Base-by-base conservation (phyloP, 2,113 vertebrate species). In the Fregata magnificens region DNA sequence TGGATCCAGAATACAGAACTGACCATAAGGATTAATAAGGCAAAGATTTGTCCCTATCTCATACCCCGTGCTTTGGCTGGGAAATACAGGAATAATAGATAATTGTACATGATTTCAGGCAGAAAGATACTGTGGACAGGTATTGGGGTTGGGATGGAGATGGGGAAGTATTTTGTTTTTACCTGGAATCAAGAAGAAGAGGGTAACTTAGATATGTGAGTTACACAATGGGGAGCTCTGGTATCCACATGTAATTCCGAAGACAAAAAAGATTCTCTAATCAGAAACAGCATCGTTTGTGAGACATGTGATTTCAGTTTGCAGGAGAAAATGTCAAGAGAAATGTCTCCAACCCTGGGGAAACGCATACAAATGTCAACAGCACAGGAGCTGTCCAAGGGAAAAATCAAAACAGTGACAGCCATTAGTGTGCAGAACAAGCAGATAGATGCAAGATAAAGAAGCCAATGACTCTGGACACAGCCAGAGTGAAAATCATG, bases 251-350 rank as follows among this genome's bases (percentile, higher is more conserved):
- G 95, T 77, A 89, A 92, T 36, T 82, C 49, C 0, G 3, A 36
- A 88, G 69, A 96, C 32, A 79, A 81, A 88, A 94, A 89, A 16
- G 42, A 91, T 89, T 73, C 77, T 59, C 36, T 97, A 91, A 95
- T 94, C 77, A 89, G 77, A 95, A 95, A 67, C 91, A 97, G 94
- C 47, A 81, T 88, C 17, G 2, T 56, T 88, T 76, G 36, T 45
- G n/a, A 76, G 82, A 84, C 72, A 92, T 83, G 56, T 95, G 95
- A 97, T 94, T 95, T 79, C 73, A 89, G 72, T 93, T 82, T 93
- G 38, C 56, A 89, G 52, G 31, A 94, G 52, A 92, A 93, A 94
- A 94, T 77, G 90, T 83, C 73, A 72, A 82, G 73, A 84, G 77
- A 88, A 91, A 52, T 24, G 79, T 81, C 83, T 65, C 52, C 62